Conservation (phyloP, 2,888 invertebrate species). For the Pecten maximus region DNA sequence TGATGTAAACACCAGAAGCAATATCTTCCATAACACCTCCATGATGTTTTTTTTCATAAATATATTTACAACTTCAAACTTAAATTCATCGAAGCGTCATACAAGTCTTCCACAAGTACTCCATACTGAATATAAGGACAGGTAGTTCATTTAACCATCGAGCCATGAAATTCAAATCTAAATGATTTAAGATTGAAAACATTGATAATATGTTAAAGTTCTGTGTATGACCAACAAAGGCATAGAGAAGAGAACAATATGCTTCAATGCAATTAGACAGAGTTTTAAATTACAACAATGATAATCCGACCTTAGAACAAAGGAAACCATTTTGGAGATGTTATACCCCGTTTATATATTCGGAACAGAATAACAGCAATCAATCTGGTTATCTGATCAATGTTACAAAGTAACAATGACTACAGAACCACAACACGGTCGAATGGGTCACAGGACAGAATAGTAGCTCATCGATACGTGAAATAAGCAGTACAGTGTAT, state of each 20-base stretch:
- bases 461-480: not conserved
- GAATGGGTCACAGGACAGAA: not conserved
- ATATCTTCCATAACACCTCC: not conserved
- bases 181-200: conserved; percentile 1
- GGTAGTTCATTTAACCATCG: not conserved
- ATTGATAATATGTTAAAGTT: not conserved
- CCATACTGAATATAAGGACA: not conserved
- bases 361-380: too few species aligned
- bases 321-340: too few species aligned
- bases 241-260: not conserved
- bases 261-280: not conserved
- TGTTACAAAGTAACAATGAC: too few species aligned
- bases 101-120: not conserved
- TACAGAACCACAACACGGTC: too few species aligned
- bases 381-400: too few species aligned
- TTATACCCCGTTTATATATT: too few species aligned
- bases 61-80: not conserved
- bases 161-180: not conserved
- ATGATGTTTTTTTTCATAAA: not conserved
- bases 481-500: not conserved
- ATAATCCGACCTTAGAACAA: not conserved
- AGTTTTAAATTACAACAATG: not conserved
- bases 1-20: not conserved
- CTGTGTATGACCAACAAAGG: not conserved
- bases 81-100: not conserved